phyloP scores from a whole-genome alignment of 2,888 invertebrate genomes.

The Drymonia ruficornis region DNA sequence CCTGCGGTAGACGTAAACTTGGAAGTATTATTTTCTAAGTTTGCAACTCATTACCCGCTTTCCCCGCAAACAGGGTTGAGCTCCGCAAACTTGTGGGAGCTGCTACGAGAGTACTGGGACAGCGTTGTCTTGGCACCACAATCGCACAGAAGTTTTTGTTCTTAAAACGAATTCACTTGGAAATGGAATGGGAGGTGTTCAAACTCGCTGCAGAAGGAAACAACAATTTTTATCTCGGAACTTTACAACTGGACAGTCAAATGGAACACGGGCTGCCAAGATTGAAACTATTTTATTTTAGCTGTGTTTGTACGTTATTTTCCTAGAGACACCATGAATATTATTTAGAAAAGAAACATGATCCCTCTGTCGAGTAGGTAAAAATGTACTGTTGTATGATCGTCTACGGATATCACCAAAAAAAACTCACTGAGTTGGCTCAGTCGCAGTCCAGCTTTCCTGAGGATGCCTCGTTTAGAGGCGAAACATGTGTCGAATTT shows the following conservation, averaged over 20 bases:
- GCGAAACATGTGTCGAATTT: too few species aligned
- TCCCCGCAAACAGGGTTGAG: conserved; percentile 28
- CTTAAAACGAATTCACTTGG: conserved; percentile 43
- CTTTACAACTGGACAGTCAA: conserved; percentile 17
- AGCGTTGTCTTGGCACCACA: conserved; percentile 26
- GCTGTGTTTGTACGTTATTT: background rate
- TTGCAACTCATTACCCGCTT: conserved; percentile 45
- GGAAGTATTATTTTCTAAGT: conserved; percentile 41
- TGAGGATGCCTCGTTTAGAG: too few species aligned
- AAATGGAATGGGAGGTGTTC: conserved; percentile 19
- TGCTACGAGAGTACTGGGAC: conserved; percentile 32
- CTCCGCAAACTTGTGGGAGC: conserved; percentile 26
- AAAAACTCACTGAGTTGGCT: too few species aligned
- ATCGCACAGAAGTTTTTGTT: conserved; percentile 30
- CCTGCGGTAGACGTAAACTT: conserved; percentile 29
- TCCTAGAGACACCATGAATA: background rate
- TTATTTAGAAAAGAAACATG: background rate
- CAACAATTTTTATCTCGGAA: conserved; percentile 33
- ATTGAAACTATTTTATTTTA: conserved; percentile 12
- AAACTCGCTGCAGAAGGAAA: conserved; percentile 12
- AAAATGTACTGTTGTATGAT: too few species aligned
- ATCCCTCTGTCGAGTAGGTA: too few species aligned
- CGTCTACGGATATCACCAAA: too few species aligned
- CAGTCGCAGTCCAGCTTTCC: too few species aligned
- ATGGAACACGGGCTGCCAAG: conserved; percentile 9